Conservation (phyloP, 2,888 invertebrate genomes). For the Heliconius charithonia region DNA sequence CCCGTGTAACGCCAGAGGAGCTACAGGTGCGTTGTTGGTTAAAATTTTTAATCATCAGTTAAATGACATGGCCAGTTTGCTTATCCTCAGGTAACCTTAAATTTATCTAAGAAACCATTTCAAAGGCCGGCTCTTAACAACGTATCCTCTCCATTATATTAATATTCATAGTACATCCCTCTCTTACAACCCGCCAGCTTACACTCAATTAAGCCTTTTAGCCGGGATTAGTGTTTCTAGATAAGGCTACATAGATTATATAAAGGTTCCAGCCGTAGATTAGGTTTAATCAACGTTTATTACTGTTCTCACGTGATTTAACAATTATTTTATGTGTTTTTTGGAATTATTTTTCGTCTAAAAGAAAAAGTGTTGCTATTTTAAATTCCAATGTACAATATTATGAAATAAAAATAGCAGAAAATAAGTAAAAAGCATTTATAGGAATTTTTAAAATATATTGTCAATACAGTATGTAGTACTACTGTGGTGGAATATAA, state of each 20-base stretch:
- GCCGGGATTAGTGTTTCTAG: slow-evolving; percentile 27
- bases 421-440: too few species aligned
- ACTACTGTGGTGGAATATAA: too few species aligned
- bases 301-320: neutral
- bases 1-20: too few species aligned
- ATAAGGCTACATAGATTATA: slow-evolving; percentile 17
- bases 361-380: too few species aligned
- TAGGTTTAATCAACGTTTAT: neutral
- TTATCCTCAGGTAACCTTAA: neutral
- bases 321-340: neutral
- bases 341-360: neutral
- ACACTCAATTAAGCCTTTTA: slow-evolving; percentile 34
- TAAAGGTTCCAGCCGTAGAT: neutral
- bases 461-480: too few species aligned
- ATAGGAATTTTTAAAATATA: too few species aligned
- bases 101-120: neutral
- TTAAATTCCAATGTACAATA: too few species aligned
- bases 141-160: slow-evolving; percentile 16
- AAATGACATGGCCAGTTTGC: neutral
- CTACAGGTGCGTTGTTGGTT: too few species aligned
- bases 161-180: slow-evolving; percentile 28
- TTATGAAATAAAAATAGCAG: too few species aligned
- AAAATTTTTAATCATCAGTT: too few species aligned
- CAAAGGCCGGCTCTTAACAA: neutral
- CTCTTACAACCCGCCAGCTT: slow-evolving; percentile 32